Base-by-base conservation (phyloP, 1,140 invertebrate genomes). In the Calycopis cecrops region DNA sequence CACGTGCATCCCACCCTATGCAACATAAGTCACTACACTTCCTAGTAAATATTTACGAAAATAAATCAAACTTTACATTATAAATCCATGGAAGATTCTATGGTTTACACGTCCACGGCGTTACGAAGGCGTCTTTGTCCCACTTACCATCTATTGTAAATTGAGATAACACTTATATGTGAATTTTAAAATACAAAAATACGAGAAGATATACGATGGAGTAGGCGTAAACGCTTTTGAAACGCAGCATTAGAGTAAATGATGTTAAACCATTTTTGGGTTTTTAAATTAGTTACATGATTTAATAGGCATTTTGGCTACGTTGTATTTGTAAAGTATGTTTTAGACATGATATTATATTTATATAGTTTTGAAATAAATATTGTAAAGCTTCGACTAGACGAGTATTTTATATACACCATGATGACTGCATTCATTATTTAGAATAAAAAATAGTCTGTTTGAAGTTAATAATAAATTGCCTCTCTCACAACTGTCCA, bases 141-240 rank as follows among this genome's bases (percentile, higher is more conserved):
- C 6, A 16, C 14, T 44, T 44, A 17, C 12, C 38, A 40, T 40
- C 6, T 11, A 40, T 3, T 11, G 38, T 28, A 6, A 3, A 40
- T 40, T 12, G 38, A 40, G 12, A 28, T 42, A 6, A 42, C 40
- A 16, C 40, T 42, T 42, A 42, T 42, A 16, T 16, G 40, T 42
- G 16, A 42, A 14, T 17, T 42, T 42, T 42, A 16, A 42, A 6
- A 42, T 42, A 28, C 40, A 42, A 28, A 28, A 28, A 16, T 16
- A 16, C 1, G 9, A 42, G 37, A 42, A 17, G 40, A 16, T 42
- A 42, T 42, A 42, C 40, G 12, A 42, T 42, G 16, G 14, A 16
- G 38, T 44, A 44, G 40, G 40, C 14, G 40, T 18, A 44, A 44
- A 44, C 14, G 40, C 12, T 44, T 44, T 44, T 17, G 40, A 44